These are phyloP conservation scores for Tamandua tetradactyla DNA, from an alignment of 2,797 vertebrate genomes.

Conservation along the genomic window DNA sequence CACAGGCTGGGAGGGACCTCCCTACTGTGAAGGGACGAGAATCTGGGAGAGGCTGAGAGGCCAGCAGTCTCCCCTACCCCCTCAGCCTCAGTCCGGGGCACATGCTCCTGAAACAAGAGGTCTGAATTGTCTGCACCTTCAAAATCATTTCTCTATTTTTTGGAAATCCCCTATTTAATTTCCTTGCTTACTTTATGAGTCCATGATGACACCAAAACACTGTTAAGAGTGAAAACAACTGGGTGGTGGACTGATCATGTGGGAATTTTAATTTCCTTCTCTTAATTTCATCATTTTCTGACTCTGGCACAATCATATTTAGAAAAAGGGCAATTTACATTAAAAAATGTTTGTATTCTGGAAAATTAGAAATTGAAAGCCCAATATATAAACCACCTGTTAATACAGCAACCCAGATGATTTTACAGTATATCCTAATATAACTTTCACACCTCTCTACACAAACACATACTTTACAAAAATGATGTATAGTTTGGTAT, in stretches of 20 bases:
- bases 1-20: not conserved
- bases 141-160: not conserved
- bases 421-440: not conserved
- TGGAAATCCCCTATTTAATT: not conserved
- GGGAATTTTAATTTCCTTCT: not conserved
- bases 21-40: not conserved
- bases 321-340: not conserved
- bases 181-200: not conserved
- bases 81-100: not conserved
- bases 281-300: not conserved
- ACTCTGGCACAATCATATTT: not conserved
- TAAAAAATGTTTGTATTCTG: not conserved
- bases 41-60: not conserved
- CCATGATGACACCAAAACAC: not conserved
- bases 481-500: not conserved
- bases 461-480: not conserved
- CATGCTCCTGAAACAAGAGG: not conserved
- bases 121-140: not conserved
- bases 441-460: not conserved
- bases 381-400: not conserved
- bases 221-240: not conserved
- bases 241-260: not conserved
- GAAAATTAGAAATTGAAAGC: constrained; percentile 6
- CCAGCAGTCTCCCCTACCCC: not conserved
- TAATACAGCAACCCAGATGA: not conserved